Conservation (phyloP, 1,140 invertebrate genomes). For the Lasioglossum albipes region DNA sequence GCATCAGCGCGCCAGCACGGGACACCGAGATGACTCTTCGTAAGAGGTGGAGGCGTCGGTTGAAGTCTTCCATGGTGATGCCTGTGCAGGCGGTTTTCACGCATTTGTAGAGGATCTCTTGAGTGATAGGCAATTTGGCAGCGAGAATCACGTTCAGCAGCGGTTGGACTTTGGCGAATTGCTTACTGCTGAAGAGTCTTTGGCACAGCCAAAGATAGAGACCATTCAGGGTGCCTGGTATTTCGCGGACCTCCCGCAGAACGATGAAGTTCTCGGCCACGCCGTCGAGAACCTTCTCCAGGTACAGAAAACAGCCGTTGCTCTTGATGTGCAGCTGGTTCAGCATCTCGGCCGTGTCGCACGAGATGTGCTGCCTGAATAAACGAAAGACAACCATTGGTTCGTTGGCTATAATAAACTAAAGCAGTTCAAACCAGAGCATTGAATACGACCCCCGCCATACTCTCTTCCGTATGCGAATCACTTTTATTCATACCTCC, state of each 20-base stretch:
- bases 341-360: conserved; percentile 94
- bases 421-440: too few relatives aligned
- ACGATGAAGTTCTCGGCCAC: conserved; percentile 96
- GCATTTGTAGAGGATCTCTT: conserved; percentile 89
- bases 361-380: conserved; percentile 86
- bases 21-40: conserved; percentile 85
- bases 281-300: conserved; percentile 95
- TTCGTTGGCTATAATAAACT: too few relatives aligned
- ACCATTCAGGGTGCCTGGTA: conserved; percentile 96
- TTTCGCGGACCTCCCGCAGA: conserved; percentile 91
- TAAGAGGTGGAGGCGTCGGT: conserved; percentile 89
- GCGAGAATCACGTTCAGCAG: conserved; percentile 93
- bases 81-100: conserved; percentile 90
- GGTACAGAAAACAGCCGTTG: conserved; percentile 96
- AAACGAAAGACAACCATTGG: background rate
- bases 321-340: conserved; percentile 98
- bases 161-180: conserved; percentile 92
- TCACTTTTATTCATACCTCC: too few relatives aligned
- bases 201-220: conserved; percentile 97
- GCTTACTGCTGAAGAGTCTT: conserved; percentile 92
- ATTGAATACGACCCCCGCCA: too few relatives aligned
- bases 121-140: conserved; percentile 90
- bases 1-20: conserved; percentile 85
- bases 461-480: too few relatives aligned
- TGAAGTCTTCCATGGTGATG: conserved; percentile 92